Evolutionary conservation across 1,140 invertebrate species (phyloP), one percentile per base, ranked within the genome.

Genomic region (Phthorimaea operculella): DNA sequence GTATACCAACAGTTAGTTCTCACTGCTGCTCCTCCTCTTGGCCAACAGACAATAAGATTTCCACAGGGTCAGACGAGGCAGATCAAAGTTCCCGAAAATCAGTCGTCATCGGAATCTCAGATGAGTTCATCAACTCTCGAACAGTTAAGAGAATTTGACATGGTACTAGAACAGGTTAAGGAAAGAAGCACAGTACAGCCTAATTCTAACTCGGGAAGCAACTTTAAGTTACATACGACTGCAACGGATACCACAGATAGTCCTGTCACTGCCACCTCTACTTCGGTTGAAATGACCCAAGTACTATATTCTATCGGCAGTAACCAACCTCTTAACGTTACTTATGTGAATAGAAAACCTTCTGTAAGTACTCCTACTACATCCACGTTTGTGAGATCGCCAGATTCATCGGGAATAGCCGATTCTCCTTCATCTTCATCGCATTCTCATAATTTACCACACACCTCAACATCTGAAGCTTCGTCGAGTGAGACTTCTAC

Each of bases 61-160:
- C 86, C 83, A 4, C 84, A 86, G 59, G 51, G 72, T 28, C 79
- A 76, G 57, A 51, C 54, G 14, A 66, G 70, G 55, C 70, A 66
- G 58, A 54, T 76, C 34, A 83, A 83, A 70, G 62, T 72, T n/a
- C 54, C 76, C 39, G 74, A 82, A 53, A 81, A 58, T 58, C 72
- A 79, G 55, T 64, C 78, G 0, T 71, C 79, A 51, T 58, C 83
- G 5, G 79, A 86, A 66, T 79, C 86, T n/a, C 80, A 86, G 60
- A 73, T 87, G 72, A 86, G 85, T 52, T 76, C 85, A 17, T 88
- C 90, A 8, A 93, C 92, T 9, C 73, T 93, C 17, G 92, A 94
- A 72, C 92, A 94, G 65, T 70, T 94, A 6, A 83, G 92, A 34
- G 93, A 94, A 75, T 94, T 94, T 68, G 93, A 94, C 72, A 92